A percentile compares a stretch with the other conserved stretches of the same genome.
phyloP scores from a whole-genome alignment of 2,888 invertebrate genomes.

The Hipparchia sbordonii region DNA sequence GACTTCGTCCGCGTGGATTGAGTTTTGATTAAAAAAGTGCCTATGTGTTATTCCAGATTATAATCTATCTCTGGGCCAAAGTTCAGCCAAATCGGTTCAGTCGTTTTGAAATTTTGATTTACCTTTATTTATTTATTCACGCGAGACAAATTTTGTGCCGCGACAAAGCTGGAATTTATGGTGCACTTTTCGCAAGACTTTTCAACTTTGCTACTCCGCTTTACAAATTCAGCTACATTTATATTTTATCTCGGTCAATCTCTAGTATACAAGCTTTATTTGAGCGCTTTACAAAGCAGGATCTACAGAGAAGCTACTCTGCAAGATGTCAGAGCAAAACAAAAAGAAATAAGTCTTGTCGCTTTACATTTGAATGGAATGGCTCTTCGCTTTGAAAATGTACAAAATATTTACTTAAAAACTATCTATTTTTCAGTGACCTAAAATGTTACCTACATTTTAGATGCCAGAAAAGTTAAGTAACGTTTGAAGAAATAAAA shows the following conservation, averaged over 20 bases:
- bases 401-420: background rate
- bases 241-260: slow-evolving; percentile 25
- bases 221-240: slow-evolving; percentile 24
- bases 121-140: background rate
- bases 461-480: too few species aligned
- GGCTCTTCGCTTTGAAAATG: slow-evolving; percentile 9
- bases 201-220: slow-evolving; percentile 10
- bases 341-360: slow-evolving; percentile 21
- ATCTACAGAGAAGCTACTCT: slow-evolving; percentile 23
- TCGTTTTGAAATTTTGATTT: too few species aligned
- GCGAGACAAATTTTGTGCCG: background rate
- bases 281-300: slow-evolving; percentile 30
- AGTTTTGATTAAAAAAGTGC: too few species aligned
- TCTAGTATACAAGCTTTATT: slow-evolving; percentile 28
- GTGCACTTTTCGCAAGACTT: slow-evolving; percentile 5
- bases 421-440: background rate
- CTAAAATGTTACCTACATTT: background rate
- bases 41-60: too few species aligned
- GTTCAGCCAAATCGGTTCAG: too few species aligned
- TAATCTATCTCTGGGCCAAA: too few species aligned
- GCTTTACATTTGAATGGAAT: slow-evolving; percentile 11
- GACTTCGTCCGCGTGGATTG: too few species aligned
- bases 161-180: background rate
- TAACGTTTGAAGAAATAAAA: too few species aligned
- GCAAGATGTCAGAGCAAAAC: slow-evolving; percentile 21